A percentile compares a stretch with the other conserved stretches of the same genome.
Evolutionary conservation across 2,888 invertebrate species (phyloP).

Genomic region (Volucella zonaria): DNA sequence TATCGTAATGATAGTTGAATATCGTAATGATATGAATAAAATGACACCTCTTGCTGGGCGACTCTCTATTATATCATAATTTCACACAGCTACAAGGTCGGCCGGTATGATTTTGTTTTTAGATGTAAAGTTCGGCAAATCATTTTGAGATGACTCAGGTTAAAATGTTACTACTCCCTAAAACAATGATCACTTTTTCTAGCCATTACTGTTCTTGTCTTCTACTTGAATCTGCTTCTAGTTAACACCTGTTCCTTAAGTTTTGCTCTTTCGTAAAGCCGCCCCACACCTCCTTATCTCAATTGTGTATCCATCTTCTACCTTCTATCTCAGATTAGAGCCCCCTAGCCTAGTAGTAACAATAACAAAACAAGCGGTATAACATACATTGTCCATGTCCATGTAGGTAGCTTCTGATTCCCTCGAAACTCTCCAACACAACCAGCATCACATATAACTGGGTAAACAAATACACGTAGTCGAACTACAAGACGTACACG

Average conservation of each 20-base stretch:
- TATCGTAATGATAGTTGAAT: too few species aligned
- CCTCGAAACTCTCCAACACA: not conserved
- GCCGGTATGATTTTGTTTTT: too few species aligned
- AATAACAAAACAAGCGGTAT: conserved; percentile 34
- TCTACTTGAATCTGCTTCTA: not conserved
- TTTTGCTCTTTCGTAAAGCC: conserved; percentile 12
- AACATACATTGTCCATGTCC: conserved; percentile 29
- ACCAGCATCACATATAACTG: conserved; percentile 1
- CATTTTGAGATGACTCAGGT: too few species aligned
- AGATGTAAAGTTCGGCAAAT: too few species aligned
- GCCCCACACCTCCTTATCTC: conserved; percentile 2
- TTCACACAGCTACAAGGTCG: too few species aligned
- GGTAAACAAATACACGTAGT: not conserved
- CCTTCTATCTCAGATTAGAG: conserved; percentile 58
- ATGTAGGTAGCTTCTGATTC: conserved; percentile 51
- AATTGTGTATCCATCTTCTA: conserved; percentile 35
- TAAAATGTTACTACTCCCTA: not conserved
- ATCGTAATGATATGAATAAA: too few species aligned
- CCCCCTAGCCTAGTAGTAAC: conserved; percentile 25
- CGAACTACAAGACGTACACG: not conserved
- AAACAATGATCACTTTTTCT: not conserved
- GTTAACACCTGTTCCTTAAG: conserved; percentile 43
- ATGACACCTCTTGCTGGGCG: too few species aligned
- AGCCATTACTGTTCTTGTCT: conserved; percentile 28
- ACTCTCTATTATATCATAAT: too few species aligned